These are phyloP conservation scores for Mamestra configurata DNA, from an alignment of 1,140 invertebrate species.

Conservation along the genomic window DNA sequence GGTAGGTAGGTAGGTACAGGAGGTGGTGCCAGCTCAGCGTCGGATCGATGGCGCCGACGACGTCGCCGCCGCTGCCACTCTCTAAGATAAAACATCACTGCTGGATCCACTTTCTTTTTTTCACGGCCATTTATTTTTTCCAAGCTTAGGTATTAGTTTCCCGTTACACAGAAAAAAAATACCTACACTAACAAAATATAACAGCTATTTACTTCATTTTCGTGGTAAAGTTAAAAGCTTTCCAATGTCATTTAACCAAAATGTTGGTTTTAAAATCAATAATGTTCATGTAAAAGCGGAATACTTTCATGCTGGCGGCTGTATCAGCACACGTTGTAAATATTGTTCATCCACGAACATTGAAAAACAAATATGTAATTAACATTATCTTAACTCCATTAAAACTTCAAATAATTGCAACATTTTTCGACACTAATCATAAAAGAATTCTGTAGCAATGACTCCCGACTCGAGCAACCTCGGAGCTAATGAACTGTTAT, in stretches of 20 bases:
- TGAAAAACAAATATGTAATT: neutral
- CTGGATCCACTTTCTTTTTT: slow-evolving; percentile 22
- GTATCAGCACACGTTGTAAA: neutral
- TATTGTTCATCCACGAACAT: neutral
- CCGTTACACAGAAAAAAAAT: neutral
- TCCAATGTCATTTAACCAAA: neutral
- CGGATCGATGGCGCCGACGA: slow-evolving; percentile 25
- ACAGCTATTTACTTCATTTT: neutral
- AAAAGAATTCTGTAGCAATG: slow-evolving; percentile 27
- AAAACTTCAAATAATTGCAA: neutral
- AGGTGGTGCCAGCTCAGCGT: neutral
- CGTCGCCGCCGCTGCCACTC: neutral
- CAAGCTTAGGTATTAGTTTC: neutral
- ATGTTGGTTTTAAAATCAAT: slow-evolving; percentile 16
- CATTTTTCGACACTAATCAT: neutral
- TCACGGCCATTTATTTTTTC: neutral
- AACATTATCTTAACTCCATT: neutral
- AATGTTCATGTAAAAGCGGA: neutral
- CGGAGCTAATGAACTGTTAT: slow-evolving; percentile 30
- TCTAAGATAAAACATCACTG: slow-evolving; percentile 30
- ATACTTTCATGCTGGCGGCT: neutral
- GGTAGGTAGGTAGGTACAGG: slow-evolving; percentile 6
- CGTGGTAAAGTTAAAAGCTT: slow-evolving; percentile 1
- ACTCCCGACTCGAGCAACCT: slow-evolving; percentile 3
- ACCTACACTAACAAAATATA: neutral